phyloP scores from a whole-genome alignment of 2,113 vertebrate species.

The Phalacrocorax pelagicus region DNA sequence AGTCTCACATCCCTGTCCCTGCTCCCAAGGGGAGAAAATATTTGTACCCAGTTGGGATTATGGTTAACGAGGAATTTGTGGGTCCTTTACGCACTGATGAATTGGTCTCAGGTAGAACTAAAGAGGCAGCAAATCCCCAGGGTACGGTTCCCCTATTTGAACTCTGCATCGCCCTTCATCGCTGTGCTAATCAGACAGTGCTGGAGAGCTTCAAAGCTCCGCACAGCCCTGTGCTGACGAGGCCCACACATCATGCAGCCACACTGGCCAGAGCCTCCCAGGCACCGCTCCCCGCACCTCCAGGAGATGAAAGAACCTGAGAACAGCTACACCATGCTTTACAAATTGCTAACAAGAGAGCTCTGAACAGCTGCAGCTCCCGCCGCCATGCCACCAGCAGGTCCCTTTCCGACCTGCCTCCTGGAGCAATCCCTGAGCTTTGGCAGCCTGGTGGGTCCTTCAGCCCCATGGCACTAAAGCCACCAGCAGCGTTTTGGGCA shows the following conservation, averaged over 20 bases:
- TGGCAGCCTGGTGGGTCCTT: rapidly evolving
- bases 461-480: background rate
- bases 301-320: background rate
- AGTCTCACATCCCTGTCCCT: background rate
- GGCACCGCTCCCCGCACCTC: background rate
- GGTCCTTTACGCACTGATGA: background rate
- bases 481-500: background rate
- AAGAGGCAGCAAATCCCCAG: background rate
- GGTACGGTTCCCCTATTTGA: background rate
- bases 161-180: background rate
- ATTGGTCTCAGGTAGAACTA: background rate
- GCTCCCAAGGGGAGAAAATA: background rate
- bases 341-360: background rate
- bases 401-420: background rate
- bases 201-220: slow-evolving; percentile 16
- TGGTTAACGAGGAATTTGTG: background rate
- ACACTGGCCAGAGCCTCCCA: background rate
- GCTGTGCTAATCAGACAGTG: background rate
- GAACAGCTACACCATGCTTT: background rate
- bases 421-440: background rate
- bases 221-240: background rate
- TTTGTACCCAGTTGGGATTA: background rate
- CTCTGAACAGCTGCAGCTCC: background rate
- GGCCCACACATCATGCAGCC: background rate
- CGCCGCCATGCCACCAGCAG: background rate